A percentile compares a stretch with the other conserved stretches of the same genome.
Evolutionary conservation across 2,113 vertebrate genomes (phyloP).

Genomic region (Cynopterus brachyotis): DNA sequence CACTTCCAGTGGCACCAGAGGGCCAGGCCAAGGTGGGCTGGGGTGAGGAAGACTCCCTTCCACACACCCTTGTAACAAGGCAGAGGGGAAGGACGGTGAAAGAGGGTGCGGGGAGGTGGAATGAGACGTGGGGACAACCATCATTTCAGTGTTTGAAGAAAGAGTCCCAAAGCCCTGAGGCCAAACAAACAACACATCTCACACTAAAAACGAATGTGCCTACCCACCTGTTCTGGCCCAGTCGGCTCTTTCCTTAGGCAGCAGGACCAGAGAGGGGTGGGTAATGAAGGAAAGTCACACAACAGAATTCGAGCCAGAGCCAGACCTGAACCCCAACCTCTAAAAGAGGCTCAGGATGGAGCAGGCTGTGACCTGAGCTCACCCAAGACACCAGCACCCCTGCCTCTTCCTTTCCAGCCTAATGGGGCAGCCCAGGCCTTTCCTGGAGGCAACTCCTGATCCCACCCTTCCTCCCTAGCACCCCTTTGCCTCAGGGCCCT

Average conservation of each 20-base stretch:
- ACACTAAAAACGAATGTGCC: neutral
- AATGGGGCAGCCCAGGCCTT: neutral
- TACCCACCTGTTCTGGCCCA: neutral
- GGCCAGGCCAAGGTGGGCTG: neutral
- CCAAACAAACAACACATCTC: neutral
- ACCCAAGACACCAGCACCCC: neutral
- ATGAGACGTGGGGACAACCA: fast-evolving
- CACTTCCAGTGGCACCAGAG: neutral
- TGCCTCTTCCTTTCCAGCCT: neutral
- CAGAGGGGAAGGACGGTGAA: neutral
- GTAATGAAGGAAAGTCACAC: neutral
- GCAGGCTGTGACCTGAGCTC: neutral
- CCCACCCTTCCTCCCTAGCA: neutral
- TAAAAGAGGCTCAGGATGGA: neutral
- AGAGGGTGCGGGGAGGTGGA: neutral
- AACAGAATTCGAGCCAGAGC: neutral
- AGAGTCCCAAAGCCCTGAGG: neutral
- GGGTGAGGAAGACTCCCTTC: neutral
- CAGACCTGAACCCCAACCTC: neutral
- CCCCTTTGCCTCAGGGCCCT: neutral
- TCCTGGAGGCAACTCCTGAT: neutral
- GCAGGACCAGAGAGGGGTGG: neutral
- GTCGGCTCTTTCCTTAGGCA: neutral
- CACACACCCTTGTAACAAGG: neutral
- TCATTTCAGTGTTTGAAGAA: neutral